phyloP scores from a whole-genome alignment of 2,113 vertebrate species.

The Odocoileus hemionus region DNA sequence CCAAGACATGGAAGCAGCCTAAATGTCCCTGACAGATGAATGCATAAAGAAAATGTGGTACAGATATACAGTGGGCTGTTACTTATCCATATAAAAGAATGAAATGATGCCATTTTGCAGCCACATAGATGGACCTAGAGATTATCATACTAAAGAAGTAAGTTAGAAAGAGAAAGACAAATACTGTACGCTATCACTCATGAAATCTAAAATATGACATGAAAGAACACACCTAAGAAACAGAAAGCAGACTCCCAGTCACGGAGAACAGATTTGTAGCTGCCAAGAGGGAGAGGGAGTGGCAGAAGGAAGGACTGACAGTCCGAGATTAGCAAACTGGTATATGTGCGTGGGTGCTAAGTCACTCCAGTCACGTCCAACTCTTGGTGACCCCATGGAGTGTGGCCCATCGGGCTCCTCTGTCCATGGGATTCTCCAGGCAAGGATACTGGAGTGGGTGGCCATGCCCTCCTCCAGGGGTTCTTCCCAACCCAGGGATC shows the following conservation, averaged over 20 bases:
- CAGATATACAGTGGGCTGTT: neutral
- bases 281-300: neutral
- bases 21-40: neutral
- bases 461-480: neutral
- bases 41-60: neutral
- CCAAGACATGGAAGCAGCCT: neutral
- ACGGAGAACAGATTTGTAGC: neutral
- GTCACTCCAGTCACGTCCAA: neutral
- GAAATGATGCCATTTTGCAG: neutral
- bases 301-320: neutral
- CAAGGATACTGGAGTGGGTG: neutral
- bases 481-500: neutral
- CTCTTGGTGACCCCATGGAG: neutral
- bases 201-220: neutral
- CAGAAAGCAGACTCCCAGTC: neutral
- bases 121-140: neutral
- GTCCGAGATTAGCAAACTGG: neutral
- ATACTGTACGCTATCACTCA: neutral
- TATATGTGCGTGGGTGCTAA: neutral
- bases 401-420: neutral
- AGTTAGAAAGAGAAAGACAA: neutral
- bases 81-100: neutral
- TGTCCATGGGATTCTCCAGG: neutral
- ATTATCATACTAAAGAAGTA: neutral
- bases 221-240: neutral